Evolutionary conservation across 2,797 vertebrate species (phyloP), one percentile per base, ranked within the genome.

Genomic region (Tolypeutes matacus): DNA sequence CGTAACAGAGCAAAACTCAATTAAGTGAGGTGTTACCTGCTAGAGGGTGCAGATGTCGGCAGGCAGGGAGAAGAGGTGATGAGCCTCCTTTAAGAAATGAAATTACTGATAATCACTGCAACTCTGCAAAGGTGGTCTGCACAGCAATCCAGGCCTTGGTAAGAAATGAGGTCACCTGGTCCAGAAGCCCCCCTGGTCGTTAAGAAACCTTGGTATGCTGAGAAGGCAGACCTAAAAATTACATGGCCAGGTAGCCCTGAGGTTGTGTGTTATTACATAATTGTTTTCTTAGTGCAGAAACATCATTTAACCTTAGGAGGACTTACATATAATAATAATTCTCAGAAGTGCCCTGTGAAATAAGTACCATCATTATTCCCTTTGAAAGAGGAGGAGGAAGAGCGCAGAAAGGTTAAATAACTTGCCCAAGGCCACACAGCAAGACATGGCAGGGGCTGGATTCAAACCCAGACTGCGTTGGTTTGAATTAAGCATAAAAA

Each of bases 91-190:
- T 53, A 25, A 46, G 67, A 62, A 46, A 60, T 0, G n/a, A 18
- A 65, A 67, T 34, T 49, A 34, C 1, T 1, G 62, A 58, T 39
- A 25, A 58, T 15, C 25, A 5, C 1, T 8, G 5, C 5, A 0
- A 58, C 58, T 53, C 39, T 27, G 56, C 12, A 70, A 77, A 53
- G 18, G 34, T 0, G 11, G 46, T 3, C 70, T 12, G 27, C 70
- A 31, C 21, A 51, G 64, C n/a, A 77, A 64, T 15, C 25, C 62
- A 46, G 31, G 15, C 39, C 29, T 31, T 56, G 27, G 4, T 1
- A 53, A 53, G 36, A 83, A 65, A 39, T 0, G 29, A 64, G 56
- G 11, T 73, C 17, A 2, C 46, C 31, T 84, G 13, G 4, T 25
- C 31, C 77, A n/a, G 21, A 14, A 31, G 51, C 27, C 51, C 39